Conservation (phyloP, 2,113 vertebrate genomes). For the Lycaon pictus region DNA sequence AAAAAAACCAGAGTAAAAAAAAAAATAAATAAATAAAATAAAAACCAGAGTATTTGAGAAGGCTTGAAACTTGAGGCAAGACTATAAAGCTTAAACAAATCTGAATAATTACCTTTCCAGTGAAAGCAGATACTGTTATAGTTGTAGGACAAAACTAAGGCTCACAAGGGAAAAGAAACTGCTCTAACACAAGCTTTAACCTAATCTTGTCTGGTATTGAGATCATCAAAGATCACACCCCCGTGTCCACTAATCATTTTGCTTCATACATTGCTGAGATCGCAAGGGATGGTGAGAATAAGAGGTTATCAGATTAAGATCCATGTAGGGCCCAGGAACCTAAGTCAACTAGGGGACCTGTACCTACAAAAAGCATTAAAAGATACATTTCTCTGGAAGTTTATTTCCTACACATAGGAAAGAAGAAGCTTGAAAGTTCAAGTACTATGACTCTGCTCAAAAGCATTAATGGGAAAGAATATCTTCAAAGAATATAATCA, state of each 20-base stretch:
- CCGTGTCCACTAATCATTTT: not conserved
- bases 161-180: not conserved
- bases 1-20: not conserved
- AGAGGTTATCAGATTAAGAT: not conserved
- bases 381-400: not conserved
- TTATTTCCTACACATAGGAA: not conserved
- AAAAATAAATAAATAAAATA: too few relatives aligned
- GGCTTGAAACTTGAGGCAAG: not conserved
- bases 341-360: not conserved
- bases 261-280: not conserved
- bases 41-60: not conserved
- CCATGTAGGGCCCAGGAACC: not conserved
- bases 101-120: not conserved
- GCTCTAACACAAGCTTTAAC: not conserved
- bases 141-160: not conserved
- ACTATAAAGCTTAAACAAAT: not conserved
- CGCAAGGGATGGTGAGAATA: not conserved
- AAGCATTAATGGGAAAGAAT: not conserved
- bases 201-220: not conserved
- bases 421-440: not conserved
- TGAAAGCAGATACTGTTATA: not conserved
- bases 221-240: not conserved
- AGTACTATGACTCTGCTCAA: not conserved
- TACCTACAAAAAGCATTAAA: not conserved
- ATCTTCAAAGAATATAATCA: not conserved